Evolutionary conservation across 1,140 invertebrate genomes (phyloP), one percentile per base, ranked within the genome.

Genomic region (Lepidostoma basale): DNA sequence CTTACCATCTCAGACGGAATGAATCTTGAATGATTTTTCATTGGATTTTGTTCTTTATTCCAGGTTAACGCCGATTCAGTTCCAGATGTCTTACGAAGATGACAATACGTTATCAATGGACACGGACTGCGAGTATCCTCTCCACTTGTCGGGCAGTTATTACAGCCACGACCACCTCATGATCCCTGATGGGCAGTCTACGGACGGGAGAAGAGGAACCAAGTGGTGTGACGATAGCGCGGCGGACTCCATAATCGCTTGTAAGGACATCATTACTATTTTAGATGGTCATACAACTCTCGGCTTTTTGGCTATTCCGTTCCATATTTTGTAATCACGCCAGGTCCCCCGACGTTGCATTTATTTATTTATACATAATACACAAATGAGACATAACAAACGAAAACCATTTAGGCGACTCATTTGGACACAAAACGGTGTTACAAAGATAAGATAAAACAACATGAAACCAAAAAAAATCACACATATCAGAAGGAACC

Each of bases 171-270:
- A 86, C 73, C 85, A 83, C 74, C 72, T 85, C 8, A 78, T 82
- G 75, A 84, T 86, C 36, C 84, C 84, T 25, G 79, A 85, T 67
- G 81, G 83, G n/a, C 74, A 82, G 60, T 77, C 80, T 0, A 76
- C 75, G 44, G 79, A 79, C n/a, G 81, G 80, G 0, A 56, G 81
- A 0, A 67, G 79, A 36, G 81, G 79, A 0, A 74, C 77, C 68
- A 83, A 81, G 68, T 83, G 78, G 75, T 83, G 81, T 40, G 81
- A 80, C 0, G 65, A 25, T 14, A 81, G 79, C 49, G 79, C 78
- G 0, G 45, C 76, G 0, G 76, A 78, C 42, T 76, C 79, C 58
- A 81, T 83, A 18, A 78, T 83, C 60, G 78, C 79, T 68, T 80
- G 81, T 83, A 65, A 79, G 80, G 77, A 28, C 3, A 4, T 44